These are phyloP conservation scores for Actinopyga echinites DNA, from an alignment of 53 echinoderm and acorn worm species.

Conservation along the genomic window DNA sequence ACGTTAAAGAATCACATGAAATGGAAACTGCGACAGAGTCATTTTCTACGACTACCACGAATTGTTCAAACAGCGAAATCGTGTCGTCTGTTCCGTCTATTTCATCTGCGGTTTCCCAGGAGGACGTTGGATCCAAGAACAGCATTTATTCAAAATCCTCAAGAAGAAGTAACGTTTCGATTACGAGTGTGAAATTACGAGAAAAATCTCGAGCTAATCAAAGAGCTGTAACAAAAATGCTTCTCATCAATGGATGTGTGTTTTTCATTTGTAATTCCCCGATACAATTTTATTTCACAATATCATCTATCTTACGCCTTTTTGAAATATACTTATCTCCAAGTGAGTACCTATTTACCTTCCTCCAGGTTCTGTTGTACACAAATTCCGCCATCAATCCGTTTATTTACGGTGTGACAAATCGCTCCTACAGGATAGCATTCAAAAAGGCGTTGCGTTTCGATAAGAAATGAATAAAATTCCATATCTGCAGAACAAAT, in stretches of 20 bases:
- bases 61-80: no score
- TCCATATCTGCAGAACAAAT: no score
- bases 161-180: no score
- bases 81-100: no score
- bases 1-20: no score
- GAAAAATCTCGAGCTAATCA: background rate
- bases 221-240: slow-evolving; percentile 1
- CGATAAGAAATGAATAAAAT: no score
- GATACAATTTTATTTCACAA: background rate
- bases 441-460: background rate
- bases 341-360: background rate
- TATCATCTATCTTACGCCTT: background rate
- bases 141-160: no score
- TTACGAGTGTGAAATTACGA: background rate
- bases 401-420: background rate
- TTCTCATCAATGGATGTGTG: background rate
- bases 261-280: background rate
- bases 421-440: background rate
- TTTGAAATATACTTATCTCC: background rate
- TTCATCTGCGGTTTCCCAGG: no score
- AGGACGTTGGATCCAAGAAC: no score
- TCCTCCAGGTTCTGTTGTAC: background rate
- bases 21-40: no score
- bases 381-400: background rate
- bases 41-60: no score